Evolutionary conservation across 2,888 invertebrate species (phyloP).

Genomic region (Eubasilissa splendida): DNA sequence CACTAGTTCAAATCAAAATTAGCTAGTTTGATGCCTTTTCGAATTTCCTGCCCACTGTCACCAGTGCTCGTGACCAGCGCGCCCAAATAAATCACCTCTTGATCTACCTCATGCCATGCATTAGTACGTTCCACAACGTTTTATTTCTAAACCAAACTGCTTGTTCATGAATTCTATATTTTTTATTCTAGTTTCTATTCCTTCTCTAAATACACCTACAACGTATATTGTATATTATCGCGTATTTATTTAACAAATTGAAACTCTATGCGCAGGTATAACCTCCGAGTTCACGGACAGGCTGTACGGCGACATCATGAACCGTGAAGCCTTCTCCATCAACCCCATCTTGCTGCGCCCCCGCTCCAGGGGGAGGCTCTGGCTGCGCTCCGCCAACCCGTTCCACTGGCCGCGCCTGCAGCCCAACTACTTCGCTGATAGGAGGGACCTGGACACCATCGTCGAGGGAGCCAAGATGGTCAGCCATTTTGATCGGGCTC

Average conservation of each 20-base stretch:
- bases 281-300: constrained; percentile 69
- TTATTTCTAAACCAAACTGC: no score
- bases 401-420: constrained; percentile 83
- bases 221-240: not conserved
- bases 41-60: no score
- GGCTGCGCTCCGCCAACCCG: constrained; percentile 81
- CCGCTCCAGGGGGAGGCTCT: constrained; percentile 81
- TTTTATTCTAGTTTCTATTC: no score
- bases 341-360: constrained; percentile 84
- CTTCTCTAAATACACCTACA: no score
- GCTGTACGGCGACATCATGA: constrained; percentile 71
- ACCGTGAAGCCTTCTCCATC: constrained; percentile 77
- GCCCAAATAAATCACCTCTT: no score
- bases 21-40: no score
- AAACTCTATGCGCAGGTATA: constrained; percentile 25
- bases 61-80: no score
- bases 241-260: not conserved
- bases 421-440: constrained; percentile 85
- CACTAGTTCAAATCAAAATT: no score
- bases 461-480: constrained; percentile 84
- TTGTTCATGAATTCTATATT: no score
- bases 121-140: no score
- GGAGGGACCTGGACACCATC: constrained; percentile 81
- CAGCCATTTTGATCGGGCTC: constrained; percentile 58
- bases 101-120: no score